Evolutionary conservation across 2,888 invertebrate genomes (phyloP), one percentile per base, ranked within the genome.

Genomic region (Lasioglossum zephyrum): DNA sequence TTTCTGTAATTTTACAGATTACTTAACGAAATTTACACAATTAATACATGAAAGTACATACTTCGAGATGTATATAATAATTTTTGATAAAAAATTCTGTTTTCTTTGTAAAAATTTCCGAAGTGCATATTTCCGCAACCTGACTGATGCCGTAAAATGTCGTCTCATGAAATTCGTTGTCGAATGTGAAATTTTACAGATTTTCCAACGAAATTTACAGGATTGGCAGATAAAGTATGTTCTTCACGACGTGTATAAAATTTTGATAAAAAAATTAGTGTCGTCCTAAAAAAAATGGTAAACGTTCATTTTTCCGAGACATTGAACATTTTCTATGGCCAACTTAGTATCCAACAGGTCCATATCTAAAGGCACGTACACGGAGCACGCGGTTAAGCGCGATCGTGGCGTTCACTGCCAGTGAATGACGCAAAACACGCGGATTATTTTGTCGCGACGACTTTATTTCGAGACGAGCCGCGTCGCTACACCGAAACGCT

Each of bases 401-500:
- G 11, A 66, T 53, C 63, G 57, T 63, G 63, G 69, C 79, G 26
- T 53, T 72, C 66, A 75, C 81, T 73, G 73, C 77, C 81, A 83
- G 74, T 89, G 90, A 92, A 92, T 92, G 93, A 93, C 93, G 93
- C 91, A 92, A 91, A 92, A 91, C 91, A 90, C 91, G 88, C 87
- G 90, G 91, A 93, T 93, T 92, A 93, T 93, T 92, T 92, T 89
- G 92, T 93, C 92, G 91, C 91, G 87, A 88, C 88, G 82, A 92
- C 88, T 93, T 93, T 93, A 93, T 93, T 93, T 92, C 88, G 90
- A 92, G 93, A 88, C 83, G 57, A 70, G 83, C 69, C 77, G 74
- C 70, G 66, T 78, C 79, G 72, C 44, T 75, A 73, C 77, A 70
- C 73, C 76, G 47, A 63, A 74, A 63, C 66, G 77, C 66, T 81